Evolutionary conservation across 2,113 vertebrate genomes (phyloP), one percentile per base, ranked within the genome.

Genomic region (Marmota flaviventris): DNA sequence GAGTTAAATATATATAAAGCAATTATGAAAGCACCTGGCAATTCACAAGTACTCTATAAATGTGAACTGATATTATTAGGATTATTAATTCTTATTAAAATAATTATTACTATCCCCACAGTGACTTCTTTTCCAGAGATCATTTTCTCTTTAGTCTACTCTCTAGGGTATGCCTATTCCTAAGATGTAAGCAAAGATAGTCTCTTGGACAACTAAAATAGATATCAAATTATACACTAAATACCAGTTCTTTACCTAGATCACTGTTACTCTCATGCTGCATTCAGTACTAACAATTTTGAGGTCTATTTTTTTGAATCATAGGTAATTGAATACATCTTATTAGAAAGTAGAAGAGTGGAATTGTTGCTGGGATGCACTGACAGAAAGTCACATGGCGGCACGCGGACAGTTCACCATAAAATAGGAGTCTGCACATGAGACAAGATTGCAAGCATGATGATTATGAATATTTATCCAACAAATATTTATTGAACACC

Each of bases 31-130:
- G 39, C 65, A 24, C 3, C 39, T 83, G 25, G 67, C n/a, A 51
- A 67, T 78, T 70, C 67, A 65, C 76, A 67, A 82, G 16, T 10
- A 16, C 42, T 95, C 18, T 65, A 13, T 82, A 85, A 92, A 58
- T 90, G n/a, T 58, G 84, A 92, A 8, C 11, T 65, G 37, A 69
- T 91, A 25, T 85, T 85, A 51, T 72, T 61, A 61, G 48, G 27
- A 93, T 70, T 63, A 77, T 81, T 92, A 58, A 25, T 87, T 63
- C 25, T 37, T 89, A 75, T 88, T 97, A 61, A 65, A 87, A 20
- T 53, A 77, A 78, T 42, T 48, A n/a, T 45, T 29, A 45, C 48
- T 61, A 51, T 17, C 3, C 37, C 34, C n/a, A 48, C 27, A 27
- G 42, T 63, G 22, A 13, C 2, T 69, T 34, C 39, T 93, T 79